A percentile compares a stretch with the other conserved stretches of the same genome.
Evolutionary conservation across 2,888 invertebrate genomes (phyloP).

Genomic region (Hermaeophaga mercurialis): DNA sequence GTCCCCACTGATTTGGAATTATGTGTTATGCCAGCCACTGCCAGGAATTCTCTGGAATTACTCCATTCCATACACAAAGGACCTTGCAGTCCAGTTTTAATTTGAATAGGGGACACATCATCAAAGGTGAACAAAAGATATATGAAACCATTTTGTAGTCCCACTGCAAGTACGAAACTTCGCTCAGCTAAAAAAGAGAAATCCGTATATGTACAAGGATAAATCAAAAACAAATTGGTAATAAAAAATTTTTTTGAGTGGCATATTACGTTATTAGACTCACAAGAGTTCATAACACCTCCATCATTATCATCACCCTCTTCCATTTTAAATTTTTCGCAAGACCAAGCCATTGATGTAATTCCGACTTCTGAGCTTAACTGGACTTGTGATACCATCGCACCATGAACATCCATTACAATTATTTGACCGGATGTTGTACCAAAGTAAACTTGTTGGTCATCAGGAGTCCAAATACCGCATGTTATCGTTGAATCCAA

Average conservation of each 20-base stretch:
- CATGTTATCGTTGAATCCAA: conserved; percentile 93
- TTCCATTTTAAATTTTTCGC: conserved; percentile 98
- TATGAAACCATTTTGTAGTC: conserved; percentile 88
- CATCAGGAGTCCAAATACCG: conserved; percentile 98
- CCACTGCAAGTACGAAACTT: conserved; percentile 82
- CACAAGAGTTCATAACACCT: conserved; percentile 61
- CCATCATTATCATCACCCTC: conserved; percentile 80
- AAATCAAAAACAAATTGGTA: no score
- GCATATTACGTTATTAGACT: no score
- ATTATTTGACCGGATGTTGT: conserved; percentile 94
- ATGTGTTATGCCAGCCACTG: conserved; percentile 83
- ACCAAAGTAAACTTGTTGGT: conserved; percentile 95
- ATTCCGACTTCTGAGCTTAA: conserved; percentile 86
- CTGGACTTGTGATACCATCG: conserved; percentile 93
- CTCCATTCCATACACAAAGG: conserved; percentile 95
- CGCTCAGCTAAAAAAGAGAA: conserved; percentile 60
- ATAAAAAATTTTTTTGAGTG: background rate
- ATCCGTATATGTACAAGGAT: no score
- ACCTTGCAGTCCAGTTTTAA: conserved; percentile 81
- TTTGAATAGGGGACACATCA: conserved; percentile 87
- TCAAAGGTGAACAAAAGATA: conserved; percentile 90
- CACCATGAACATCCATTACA: conserved; percentile 96
- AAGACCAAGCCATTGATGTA: conserved; percentile 93
- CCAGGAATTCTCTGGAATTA: conserved; percentile 88
- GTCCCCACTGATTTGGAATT: conserved; percentile 47